These are phyloP conservation scores for Cephus pulcher DNA, from an alignment of 2,888 invertebrate genomes.

Conservation along the genomic window DNA sequence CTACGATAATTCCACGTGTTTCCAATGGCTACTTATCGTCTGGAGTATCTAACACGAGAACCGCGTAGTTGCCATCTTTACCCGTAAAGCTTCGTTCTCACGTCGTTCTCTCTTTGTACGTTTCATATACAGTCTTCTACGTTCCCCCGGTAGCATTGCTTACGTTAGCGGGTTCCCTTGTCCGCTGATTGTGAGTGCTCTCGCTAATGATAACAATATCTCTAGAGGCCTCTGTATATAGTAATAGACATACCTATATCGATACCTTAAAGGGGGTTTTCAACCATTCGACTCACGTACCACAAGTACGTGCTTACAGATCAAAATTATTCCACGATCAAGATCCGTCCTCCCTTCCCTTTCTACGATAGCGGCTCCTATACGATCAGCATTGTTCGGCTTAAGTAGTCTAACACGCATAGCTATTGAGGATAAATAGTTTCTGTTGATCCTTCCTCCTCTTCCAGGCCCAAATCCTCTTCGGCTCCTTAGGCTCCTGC, in stretches of 20 bases:
- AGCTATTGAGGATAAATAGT: conserved; percentile 3
- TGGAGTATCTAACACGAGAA: neutral
- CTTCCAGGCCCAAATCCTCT: neutral
- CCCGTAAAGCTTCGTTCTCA: neutral
- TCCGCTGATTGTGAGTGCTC: neutral
- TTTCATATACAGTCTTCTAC: neutral
- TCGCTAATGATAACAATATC: neutral
- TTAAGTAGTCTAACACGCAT: conserved; percentile 6
- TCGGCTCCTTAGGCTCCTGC: neutral
- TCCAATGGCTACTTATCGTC: neutral
- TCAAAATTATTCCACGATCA: conserved; percentile 26
- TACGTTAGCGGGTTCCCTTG: neutral
- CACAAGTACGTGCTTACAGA: conserved; percentile 5
- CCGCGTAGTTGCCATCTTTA: neutral
- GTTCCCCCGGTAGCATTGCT: neutral
- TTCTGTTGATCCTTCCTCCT: conserved; percentile 2
- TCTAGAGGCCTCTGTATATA: neutral
- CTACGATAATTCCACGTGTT: conserved; percentile 1
- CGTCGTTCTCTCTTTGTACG: neutral
- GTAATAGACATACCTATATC: neutral
- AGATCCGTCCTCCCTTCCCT: conserved; percentile 17
- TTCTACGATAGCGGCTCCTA: conserved; percentile 12
- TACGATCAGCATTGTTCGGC: conserved; percentile 24
- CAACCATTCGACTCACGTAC: neutral
- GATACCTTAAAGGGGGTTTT: neutral